These are phyloP conservation scores for Vanacampus margaritifer DNA, from an alignment of 2,113 vertebrate genomes.

Conservation along the genomic window DNA sequence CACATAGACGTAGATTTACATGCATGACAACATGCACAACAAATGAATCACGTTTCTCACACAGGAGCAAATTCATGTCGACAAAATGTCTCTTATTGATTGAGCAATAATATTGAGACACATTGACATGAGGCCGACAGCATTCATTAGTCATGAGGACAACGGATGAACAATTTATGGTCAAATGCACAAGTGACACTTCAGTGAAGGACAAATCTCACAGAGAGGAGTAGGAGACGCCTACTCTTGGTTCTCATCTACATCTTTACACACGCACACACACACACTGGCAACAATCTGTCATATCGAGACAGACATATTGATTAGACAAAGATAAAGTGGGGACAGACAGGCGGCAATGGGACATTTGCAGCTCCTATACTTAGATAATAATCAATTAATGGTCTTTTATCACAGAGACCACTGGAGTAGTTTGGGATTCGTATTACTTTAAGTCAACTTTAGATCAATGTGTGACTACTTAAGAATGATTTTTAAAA, in stretches of 20 bases:
- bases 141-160: slow-evolving; percentile 63
- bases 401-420: slow-evolving; percentile 51
- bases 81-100: slow-evolving; percentile 55
- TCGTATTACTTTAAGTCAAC: slow-evolving; percentile 23
- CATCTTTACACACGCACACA: neutral
- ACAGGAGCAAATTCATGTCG: slow-evolving; percentile 48
- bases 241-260: slow-evolving; percentile 40
- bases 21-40: neutral
- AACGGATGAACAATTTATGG: slow-evolving; percentile 53
- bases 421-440: slow-evolving; percentile 37
- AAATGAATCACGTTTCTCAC: slow-evolving; percentile 32
- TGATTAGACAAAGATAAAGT: slow-evolving; percentile 58
- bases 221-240: slow-evolving; percentile 17
- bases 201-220: slow-evolving; percentile 50
- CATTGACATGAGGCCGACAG: slow-evolving; percentile 42
- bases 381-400: slow-evolving; percentile 63
- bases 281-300: slow-evolving; percentile 28
- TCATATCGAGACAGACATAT: slow-evolving; percentile 68
- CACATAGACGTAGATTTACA: neutral
- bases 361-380: slow-evolving; percentile 49
- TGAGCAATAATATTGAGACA: slow-evolving; percentile 39
- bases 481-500: neutral
- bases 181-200: slow-evolving; percentile 59
- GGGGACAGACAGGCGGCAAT: slow-evolving; percentile 39
- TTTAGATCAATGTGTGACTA: slow-evolving; percentile 29